Evolutionary conservation across 2,113 vertebrate genomes (phyloP).

Genomic region (Anser cygnoides): DNA sequence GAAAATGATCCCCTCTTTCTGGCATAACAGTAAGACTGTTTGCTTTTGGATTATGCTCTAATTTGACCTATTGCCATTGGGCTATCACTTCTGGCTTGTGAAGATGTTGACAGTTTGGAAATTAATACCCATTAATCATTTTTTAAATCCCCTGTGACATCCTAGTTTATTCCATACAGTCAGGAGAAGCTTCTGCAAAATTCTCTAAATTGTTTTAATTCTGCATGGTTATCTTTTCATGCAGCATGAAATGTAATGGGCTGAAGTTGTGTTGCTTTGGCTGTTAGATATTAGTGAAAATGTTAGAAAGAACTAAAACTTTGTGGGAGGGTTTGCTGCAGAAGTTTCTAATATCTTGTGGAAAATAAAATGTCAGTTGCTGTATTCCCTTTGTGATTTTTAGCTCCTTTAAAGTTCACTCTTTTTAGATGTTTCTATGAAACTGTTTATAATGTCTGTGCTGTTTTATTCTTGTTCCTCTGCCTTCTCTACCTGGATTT

Average conservation of each 20-base stretch:
- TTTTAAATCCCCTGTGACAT: neutral
- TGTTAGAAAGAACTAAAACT: neutral
- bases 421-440: neutral
- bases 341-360: too few relatives aligned
- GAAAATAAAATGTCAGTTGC: neutral
- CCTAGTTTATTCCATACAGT: neutral
- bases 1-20: neutral
- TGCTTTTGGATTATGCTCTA: neutral
- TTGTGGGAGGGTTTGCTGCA: neutral
- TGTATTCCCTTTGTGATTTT: neutral
- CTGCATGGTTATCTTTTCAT: neutral
- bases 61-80: neutral
- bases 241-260: neutral
- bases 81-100: neutral
- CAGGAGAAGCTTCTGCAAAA: neutral
- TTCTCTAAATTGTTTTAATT: neutral
- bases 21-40: neutral
- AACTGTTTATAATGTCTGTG: too few relatives aligned
- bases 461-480: neutral
- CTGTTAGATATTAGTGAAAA: neutral
- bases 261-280: neutral
- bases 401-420: fast-evolving
- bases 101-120: neutral
- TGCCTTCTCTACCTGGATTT: neutral
- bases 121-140: neutral